Base-by-base conservation (phyloP, 2,113 vertebrate species). In the Nettapus auritus region DNA sequence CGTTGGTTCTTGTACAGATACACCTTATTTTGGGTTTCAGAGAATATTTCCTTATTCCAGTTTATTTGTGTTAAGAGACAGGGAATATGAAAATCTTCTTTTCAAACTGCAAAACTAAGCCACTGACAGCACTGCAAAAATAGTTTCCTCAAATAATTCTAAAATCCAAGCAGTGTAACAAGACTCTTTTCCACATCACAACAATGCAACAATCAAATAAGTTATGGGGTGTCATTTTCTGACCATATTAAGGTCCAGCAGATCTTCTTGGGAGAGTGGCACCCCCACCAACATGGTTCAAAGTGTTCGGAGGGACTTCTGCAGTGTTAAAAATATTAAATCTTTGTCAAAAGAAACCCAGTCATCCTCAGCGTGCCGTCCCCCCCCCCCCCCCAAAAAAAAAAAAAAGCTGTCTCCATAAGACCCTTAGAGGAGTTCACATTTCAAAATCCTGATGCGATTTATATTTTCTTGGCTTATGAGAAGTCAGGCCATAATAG, bases 101-200 rank as follows among this genome's bases (percentile, higher is more conserved):
- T 74, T 67, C 40, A 21, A 75, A 29, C 5, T 62, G 11, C 4
- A 8, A 79, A 52, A 11, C 19, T 40, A 8, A 66, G 5, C 5
- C 29, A 42, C 20, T 16, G 23, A 17, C 7, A 66, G 18, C 3
- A 75, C 63, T 33, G 6, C 11, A 88, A 80, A 84, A 21, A 2
- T 4, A 12, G 1, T 57, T 85, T 82, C 28, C 19, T 56, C 17
- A 89, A 60, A 53, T 33, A 71, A 29, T 15, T 7, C 6, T 70
- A 34, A 86, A 81, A 3, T 4, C 7, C 9, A 74, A 26, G 4
- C 3, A 57, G 20, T 7, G 31, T 5, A 82, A 11, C 7, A 64
- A 21, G 25, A 63, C 13, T 68, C 19, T 52, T 71, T 71, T 52
- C 8, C 0, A 0, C 7, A 42, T 50, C 42, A 9, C 16, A 13